Conservation (phyloP, 2,797 vertebrate genomes). For the Gymnothorax javanicus region DNA sequence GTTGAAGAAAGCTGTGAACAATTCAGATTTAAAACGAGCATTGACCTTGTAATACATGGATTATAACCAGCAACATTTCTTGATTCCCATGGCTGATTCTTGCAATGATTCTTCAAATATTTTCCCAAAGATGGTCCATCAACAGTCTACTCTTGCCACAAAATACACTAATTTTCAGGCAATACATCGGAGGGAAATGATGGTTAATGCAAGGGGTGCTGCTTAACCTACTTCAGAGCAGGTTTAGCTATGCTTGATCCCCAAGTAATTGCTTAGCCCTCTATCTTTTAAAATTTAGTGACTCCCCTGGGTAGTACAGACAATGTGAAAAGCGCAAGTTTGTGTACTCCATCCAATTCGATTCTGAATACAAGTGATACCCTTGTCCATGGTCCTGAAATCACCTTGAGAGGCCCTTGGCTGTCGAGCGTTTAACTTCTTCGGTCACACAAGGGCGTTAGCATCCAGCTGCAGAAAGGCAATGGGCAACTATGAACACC, state of each 20-base stretch:
- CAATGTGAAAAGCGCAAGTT: neutral
- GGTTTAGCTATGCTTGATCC: too few species aligned
- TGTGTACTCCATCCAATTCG: neutral
- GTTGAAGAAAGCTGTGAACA: neutral
- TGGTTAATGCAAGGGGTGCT: neutral
- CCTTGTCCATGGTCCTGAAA: conserved; percentile 40
- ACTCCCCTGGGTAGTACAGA: neutral
- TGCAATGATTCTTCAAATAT: neutral
- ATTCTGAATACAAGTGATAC: neutral
- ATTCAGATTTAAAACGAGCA: conserved; percentile 19
- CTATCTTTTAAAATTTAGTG: too few species aligned
- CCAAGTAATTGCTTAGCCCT: too few species aligned
- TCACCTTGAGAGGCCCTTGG: neutral
- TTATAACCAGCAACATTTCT: neutral
- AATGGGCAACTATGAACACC: neutral
- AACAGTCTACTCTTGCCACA: neutral
- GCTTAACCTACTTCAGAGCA: too few species aligned
- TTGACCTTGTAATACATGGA: neutral
- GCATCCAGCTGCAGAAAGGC: too few species aligned
- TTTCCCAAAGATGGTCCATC: too few species aligned
- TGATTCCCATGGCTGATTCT: neutral
- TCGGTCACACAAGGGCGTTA: neutral
- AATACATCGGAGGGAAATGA: neutral
- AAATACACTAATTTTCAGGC: neutral
- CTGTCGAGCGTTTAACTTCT: neutral